These are phyloP conservation scores for Octomys mimax DNA, from an alignment of 2,797 vertebrate species.

Conservation along the genomic window DNA sequence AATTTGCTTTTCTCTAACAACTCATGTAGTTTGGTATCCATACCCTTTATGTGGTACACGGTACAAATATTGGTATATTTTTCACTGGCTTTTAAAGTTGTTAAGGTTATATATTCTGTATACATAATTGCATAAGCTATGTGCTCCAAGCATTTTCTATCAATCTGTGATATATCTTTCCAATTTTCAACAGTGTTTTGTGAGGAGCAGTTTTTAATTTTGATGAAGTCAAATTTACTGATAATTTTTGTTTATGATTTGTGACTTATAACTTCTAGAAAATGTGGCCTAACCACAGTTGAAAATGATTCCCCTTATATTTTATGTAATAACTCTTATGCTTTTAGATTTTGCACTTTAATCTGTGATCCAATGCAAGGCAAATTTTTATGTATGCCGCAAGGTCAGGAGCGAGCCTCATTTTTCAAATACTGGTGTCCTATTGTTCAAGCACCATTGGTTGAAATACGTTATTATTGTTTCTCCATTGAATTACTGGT, in stretches of 20 bases:
- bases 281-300: background rate
- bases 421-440: too few species aligned
- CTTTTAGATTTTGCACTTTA: background rate
- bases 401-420: background rate
- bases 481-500: background rate
- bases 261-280: background rate
- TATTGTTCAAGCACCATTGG: background rate
- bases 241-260: background rate
- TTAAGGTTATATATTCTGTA: background rate
- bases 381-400: background rate
- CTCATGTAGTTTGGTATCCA: accelerated
- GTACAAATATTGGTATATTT: background rate
- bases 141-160: background rate
- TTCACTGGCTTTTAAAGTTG: background rate
- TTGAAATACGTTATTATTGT: background rate
- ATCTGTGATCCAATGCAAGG: background rate
- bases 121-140: background rate
- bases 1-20: background rate
- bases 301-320: background rate
- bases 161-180: background rate
- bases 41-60: background rate
- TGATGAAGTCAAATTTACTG: background rate
- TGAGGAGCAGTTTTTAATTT: slow-evolving; percentile 3
- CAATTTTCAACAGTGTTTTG: background rate
- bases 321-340: background rate